Conservation (phyloP, 2,797 vertebrate genomes). For the Sphenodon punctatus region DNA sequence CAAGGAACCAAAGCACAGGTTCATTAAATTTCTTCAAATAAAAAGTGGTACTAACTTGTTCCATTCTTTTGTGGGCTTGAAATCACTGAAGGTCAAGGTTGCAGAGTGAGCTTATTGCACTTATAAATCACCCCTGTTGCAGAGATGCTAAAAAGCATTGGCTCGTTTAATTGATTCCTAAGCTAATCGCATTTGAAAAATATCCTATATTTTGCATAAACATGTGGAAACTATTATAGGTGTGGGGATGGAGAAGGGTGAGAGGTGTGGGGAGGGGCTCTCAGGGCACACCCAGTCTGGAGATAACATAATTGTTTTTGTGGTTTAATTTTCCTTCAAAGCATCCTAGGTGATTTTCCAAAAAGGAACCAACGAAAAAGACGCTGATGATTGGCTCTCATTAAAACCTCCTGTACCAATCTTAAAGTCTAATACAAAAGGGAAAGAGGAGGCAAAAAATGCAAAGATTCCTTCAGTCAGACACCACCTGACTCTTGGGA, state of each 20-base stretch:
- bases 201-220: conserved; percentile 55
- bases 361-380: conserved; percentile 56
- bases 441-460: background rate
- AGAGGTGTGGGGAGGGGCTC: conserved; percentile 46
- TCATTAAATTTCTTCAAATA: conserved; percentile 18
- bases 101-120: conserved; percentile 1
- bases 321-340: conserved; percentile 85
- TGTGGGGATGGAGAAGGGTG: conserved; percentile 19
- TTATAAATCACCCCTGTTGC: background rate
- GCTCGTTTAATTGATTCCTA: conserved; percentile 23
- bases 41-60: background rate
- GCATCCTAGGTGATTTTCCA: conserved; percentile 65
- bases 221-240: conserved; percentile 71
- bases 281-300: conserved; percentile 70
- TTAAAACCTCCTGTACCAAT: no score
- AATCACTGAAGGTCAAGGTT: background rate
- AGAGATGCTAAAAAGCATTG: conserved; percentile 13
- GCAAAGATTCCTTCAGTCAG: conserved; percentile 27
- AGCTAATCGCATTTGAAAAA: conserved; percentile 35
- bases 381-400: conserved; percentile 34
- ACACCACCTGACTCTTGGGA: conserved; percentile 30
- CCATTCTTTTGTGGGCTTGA: conserved; percentile 19
- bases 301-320: conserved; percentile 84
- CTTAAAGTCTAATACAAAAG: conserved; percentile 21
- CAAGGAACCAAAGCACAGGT: background rate